Evolutionary conservation across 2,888 invertebrate species (phyloP).

Genomic region (Toxonevra muliebris): DNA sequence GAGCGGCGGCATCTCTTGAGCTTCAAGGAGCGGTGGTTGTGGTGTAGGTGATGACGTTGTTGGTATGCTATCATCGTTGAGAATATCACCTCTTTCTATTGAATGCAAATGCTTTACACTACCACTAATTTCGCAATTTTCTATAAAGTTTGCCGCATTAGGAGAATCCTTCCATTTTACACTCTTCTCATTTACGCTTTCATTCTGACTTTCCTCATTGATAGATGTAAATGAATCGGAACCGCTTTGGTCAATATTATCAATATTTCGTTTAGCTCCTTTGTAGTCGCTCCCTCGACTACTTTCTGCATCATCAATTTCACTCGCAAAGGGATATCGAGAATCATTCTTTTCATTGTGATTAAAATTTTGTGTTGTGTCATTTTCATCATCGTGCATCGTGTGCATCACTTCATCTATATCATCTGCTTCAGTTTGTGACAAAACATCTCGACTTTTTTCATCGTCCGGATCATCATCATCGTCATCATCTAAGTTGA

Average conservation of each 20-base stretch:
- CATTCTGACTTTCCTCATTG: not conserved
- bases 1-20: not conserved
- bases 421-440: constrained; percentile 10
- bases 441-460: not conserved
- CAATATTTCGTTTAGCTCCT: not conserved
- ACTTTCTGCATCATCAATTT: no score
- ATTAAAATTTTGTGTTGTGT: not conserved
- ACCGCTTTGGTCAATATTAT: no score
- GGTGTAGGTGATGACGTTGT: no score
- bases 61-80: no score
- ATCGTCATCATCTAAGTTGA: not conserved
- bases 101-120: no score
- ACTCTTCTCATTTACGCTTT: constrained; percentile 9
- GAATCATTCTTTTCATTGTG: not conserved
- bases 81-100: no score
- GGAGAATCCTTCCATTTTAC: no score
- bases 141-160: no score
- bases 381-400: constrained; percentile 34
- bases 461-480: not conserved
- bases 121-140: no score
- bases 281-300: no score
- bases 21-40: no score
- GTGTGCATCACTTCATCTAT: constrained; percentile 32
- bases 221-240: no score
- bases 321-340: not conserved